Percentiles rank a stretch among this genome's conserved stretches.
Conservation (phyloP, 2,797 vertebrate genomes). For the Catamblyrhynchus diadema region DNA sequence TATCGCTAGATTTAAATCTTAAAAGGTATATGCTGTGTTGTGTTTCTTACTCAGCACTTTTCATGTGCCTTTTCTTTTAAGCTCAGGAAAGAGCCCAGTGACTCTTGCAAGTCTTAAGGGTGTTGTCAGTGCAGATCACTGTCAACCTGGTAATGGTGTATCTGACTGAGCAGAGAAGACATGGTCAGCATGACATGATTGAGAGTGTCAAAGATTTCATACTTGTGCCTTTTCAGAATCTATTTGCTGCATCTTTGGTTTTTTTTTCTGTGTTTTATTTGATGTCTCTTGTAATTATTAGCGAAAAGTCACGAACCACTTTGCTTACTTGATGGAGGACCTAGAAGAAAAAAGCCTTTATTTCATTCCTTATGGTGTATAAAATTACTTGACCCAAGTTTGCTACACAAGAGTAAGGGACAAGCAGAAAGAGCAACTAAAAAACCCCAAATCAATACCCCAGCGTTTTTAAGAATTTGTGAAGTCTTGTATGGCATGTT, state of each 20-base stretch:
- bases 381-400: not conserved
- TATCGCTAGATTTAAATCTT: not conserved
- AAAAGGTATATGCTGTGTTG: not conserved
- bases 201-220: not conserved
- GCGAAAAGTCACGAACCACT: not conserved
- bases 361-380: not conserved
- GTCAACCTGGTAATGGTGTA: not conserved
- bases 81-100: not conserved
- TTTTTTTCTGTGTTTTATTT: not conserved
- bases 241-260: not conserved
- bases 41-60: not conserved
- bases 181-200: not conserved
- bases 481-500: not conserved
- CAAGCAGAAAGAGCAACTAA: not conserved
- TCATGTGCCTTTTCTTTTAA: not conserved
- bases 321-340: not conserved
- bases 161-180: not conserved
- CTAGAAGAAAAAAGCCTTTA: not conserved
- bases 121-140: not conserved
- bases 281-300: not conserved
- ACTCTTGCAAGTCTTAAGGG: not conserved
- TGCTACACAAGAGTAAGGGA: not conserved
- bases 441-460: accelerated
- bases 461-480: not conserved
- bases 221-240: not conserved